Conservation (phyloP, 2,113 vertebrate species). For the Natator depressus region DNA sequence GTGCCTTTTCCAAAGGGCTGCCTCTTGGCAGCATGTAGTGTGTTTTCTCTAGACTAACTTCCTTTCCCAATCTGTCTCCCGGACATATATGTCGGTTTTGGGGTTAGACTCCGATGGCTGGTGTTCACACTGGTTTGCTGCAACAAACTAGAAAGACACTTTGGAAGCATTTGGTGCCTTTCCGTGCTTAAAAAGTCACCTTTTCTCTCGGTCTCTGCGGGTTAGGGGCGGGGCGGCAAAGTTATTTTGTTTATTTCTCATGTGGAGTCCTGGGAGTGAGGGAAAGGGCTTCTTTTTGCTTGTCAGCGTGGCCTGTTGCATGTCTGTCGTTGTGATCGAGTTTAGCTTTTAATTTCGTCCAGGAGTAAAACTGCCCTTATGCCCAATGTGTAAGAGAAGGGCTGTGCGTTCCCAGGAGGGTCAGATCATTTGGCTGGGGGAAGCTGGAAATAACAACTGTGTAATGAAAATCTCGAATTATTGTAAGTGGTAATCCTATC, state of each 20-base stretch:
- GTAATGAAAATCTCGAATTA: neutral
- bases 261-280: neutral
- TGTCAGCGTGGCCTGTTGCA: neutral
- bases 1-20: slow-evolving; percentile 27
- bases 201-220: neutral
- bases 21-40: neutral
- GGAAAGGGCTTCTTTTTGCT: neutral
- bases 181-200: neutral
- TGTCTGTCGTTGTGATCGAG: neutral
- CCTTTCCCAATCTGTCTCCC: neutral
- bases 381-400: neutral
- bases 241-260: neutral
- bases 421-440: neutral
- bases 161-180: neutral
- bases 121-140: neutral
- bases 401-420: neutral
- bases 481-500: neutral
- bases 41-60: neutral
- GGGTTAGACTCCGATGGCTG: neutral
- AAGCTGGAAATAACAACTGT: neutral
- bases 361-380: neutral
- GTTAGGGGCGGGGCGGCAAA: neutral
- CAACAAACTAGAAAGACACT: rapidly evolving
- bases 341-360: neutral
- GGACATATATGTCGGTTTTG: neutral